A percentile compares a stretch with the other conserved stretches of the same genome.
phyloP scores from a whole-genome alignment of 2,113 vertebrate species.

The Terrapene triunguis region DNA sequence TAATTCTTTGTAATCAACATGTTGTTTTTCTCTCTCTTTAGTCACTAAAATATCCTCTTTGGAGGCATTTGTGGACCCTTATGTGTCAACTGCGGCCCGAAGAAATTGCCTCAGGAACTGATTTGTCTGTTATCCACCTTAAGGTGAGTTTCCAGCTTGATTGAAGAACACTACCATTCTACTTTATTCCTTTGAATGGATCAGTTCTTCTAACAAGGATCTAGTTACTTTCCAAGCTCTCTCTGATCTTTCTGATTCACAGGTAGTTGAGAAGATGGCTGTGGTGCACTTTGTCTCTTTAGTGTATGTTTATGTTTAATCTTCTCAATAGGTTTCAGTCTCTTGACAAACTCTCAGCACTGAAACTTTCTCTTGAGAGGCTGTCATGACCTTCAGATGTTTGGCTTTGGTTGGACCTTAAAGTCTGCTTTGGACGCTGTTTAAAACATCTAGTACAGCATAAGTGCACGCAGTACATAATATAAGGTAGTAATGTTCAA shows the following conservation, averaged over 20 bases:
- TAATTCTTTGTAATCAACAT: not conserved
- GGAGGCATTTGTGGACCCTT: not conserved
- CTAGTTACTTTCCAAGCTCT: not conserved
- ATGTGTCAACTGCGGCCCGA: not conserved
- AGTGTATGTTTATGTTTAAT: not conserved
- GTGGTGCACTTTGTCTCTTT: not conserved
- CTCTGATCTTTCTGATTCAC: constrained; percentile 12
- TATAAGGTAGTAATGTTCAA: constrained; percentile 30
- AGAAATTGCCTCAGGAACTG: not conserved
- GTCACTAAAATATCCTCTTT: not conserved
- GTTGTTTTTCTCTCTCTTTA: not conserved
- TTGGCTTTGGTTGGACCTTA: constrained; percentile 32
- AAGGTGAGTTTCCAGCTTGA: constrained; percentile 10
- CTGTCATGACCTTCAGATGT: not conserved
- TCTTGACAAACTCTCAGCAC: not conserved
- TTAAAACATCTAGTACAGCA: not conserved
- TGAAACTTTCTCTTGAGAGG: constrained; percentile 3
- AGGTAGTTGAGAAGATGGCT: not conserved
- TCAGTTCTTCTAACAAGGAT: not conserved
- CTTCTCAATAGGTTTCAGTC: not conserved
- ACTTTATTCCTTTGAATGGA: not conserved
- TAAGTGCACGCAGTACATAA: constrained; percentile 12
- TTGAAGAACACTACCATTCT: not conserved
- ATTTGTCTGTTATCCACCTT: not conserved
- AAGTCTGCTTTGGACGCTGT: constrained; percentile 21